phyloP scores from a whole-genome alignment of 2,113 vertebrate species.

The Istiophorus platypterus region DNA sequence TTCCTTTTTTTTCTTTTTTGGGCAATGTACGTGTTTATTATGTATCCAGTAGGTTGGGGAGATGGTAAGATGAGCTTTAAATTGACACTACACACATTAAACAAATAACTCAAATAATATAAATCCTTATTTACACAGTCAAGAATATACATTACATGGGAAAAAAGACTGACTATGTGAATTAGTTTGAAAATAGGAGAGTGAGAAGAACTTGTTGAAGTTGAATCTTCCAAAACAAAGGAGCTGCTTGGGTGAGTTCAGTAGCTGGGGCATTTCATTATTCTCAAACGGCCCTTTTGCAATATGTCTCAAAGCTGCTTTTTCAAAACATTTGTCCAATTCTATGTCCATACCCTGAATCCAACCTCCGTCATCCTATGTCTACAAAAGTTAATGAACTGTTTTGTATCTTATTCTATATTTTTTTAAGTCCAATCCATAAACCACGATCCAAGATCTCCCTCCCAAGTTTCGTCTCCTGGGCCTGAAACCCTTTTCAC shows the following conservation, averaged over 20 bases:
- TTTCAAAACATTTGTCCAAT: too few relatives aligned
- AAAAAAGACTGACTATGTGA: too few relatives aligned
- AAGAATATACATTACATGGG: not conserved
- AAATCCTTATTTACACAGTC: not conserved
- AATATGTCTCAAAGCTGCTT: too few relatives aligned
- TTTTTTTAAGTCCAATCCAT: not conserved
- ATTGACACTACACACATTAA: not conserved
- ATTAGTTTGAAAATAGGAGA: too few relatives aligned
- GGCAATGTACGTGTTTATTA: slow-evolving; percentile 9
- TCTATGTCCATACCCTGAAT: too few relatives aligned
- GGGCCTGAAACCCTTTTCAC: not conserved
- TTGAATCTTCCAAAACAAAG: too few relatives aligned
- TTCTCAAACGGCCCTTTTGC: too few relatives aligned
- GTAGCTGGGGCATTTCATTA: too few relatives aligned
- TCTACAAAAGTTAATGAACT: not conserved
- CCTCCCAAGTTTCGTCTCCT: slow-evolving; percentile 8
- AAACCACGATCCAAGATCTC: slow-evolving; percentile 5
- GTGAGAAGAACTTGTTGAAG: too few relatives aligned
- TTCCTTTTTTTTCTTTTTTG: too few relatives aligned
- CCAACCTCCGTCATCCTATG: too few relatives aligned
- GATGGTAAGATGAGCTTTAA: not conserved
- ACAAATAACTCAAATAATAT: not conserved
- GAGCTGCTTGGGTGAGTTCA: too few relatives aligned
- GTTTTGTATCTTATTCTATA: not conserved
- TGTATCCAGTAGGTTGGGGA: not conserved